These are phyloP conservation scores for Belgica antarctica DNA, from an alignment of 2,888 invertebrate species.

Conservation along the genomic window DNA sequence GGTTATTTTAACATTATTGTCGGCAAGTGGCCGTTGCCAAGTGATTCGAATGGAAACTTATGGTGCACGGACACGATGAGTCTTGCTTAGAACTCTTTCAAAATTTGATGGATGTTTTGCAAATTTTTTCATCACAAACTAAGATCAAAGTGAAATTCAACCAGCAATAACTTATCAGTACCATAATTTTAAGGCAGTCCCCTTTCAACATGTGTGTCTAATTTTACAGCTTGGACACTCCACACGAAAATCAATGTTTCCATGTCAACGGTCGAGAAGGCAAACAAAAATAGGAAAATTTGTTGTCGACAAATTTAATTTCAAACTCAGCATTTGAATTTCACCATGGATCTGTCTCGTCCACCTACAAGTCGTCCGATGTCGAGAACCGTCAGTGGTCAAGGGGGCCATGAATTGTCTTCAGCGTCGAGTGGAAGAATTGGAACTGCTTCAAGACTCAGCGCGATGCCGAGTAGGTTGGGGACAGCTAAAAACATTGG, in stretches of 20 bases:
- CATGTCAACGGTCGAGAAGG: constrained; percentile 15
- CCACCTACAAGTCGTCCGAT: constrained; percentile 26
- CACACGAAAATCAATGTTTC: constrained; percentile 33
- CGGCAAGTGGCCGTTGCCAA: too few relatives aligned
- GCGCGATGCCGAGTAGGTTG: constrained; percentile 31
- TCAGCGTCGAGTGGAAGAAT: constrained; percentile 27
- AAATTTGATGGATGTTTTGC: too few relatives aligned
- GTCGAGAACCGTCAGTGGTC: background rate
- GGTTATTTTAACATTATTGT: background rate
- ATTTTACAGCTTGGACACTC: too few relatives aligned
- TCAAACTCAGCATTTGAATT: background rate
- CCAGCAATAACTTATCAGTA: too few relatives aligned
- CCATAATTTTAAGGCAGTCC: too few relatives aligned
- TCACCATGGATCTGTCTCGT: constrained; percentile 23
- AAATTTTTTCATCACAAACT: too few relatives aligned
- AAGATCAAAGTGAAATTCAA: too few relatives aligned
- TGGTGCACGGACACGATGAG: too few relatives aligned
- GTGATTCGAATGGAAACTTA: background rate
- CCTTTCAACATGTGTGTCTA: too few relatives aligned
- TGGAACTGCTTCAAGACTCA: constrained; percentile 40
- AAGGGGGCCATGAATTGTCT: background rate
- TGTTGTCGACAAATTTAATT: background rate
- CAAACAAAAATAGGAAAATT: background rate
- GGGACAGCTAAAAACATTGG: constrained; percentile 40
- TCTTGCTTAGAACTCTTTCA: too few relatives aligned